Percentiles rank a stretch among this genome's conserved stretches.
phyloP scores from a whole-genome alignment of 2,113 vertebrate genomes.

The Montifringilla adamsi region DNA sequence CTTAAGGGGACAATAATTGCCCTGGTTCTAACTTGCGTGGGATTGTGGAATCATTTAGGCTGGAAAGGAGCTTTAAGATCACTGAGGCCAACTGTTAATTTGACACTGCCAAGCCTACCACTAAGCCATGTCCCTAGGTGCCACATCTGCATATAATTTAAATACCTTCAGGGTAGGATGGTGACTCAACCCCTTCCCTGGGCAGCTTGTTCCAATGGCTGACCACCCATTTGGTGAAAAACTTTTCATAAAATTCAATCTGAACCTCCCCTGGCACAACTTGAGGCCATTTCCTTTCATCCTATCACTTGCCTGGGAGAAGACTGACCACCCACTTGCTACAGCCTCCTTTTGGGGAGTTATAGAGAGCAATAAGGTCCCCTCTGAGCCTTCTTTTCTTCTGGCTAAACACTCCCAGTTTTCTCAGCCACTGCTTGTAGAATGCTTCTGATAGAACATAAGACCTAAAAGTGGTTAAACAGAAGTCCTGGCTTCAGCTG shows the following conservation, averaged over 20 bases:
- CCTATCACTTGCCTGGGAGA: background rate
- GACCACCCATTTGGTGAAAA: background rate
- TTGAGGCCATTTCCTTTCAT: background rate
- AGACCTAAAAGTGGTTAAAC: background rate
- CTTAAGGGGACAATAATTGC: background rate
- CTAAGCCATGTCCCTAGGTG: background rate
- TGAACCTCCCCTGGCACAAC: background rate
- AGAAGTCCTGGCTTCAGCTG: background rate
- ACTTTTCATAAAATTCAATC: background rate
- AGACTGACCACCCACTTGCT: background rate
- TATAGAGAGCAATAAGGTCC: background rate
- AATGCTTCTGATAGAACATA: accelerated
- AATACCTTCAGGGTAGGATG: background rate
- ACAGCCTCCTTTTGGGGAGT: background rate
- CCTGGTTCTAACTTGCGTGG: background rate
- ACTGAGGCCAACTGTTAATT: accelerated
- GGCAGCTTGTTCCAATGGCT: background rate
- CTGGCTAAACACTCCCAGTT: background rate
- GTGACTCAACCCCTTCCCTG: background rate
- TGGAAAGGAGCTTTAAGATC: background rate
- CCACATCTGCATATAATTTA: background rate
- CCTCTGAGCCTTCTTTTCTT: background rate
- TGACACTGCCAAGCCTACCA: background rate
- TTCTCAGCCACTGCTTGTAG: accelerated
- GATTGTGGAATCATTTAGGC: background rate